Evolutionary conservation across 1,140 invertebrate species (phyloP).

Genomic region (Papilio helenus): DNA sequence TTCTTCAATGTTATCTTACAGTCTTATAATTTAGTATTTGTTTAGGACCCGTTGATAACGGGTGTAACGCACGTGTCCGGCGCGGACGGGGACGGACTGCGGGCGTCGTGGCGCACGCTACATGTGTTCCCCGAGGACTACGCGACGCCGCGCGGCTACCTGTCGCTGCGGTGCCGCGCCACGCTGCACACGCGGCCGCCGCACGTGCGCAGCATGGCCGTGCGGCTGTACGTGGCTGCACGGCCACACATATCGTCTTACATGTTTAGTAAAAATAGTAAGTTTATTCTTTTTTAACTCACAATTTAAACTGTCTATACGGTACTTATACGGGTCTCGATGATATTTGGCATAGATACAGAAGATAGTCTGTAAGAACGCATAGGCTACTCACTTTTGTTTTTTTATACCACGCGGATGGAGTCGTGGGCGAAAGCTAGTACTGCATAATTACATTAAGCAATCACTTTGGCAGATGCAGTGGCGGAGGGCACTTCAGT

Average conservation of each 20-base stretch:
- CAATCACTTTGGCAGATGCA: slow-evolving; percentile 57
- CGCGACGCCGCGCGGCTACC: slow-evolving; percentile 68
- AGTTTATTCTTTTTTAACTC: too few relatives aligned
- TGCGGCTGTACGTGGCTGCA: slow-evolving; percentile 71
- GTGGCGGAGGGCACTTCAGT: slow-evolving; percentile 55
- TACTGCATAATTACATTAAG: slow-evolving; percentile 22
- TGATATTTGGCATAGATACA: too few relatives aligned
- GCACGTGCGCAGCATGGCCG: slow-evolving; percentile 68
- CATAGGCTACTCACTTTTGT: too few relatives aligned
- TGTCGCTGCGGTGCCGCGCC: slow-evolving; percentile 69
- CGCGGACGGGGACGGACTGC: slow-evolving; percentile 71
- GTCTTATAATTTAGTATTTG: not conserved
- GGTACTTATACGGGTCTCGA: too few relatives aligned
- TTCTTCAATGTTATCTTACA: too few relatives aligned
- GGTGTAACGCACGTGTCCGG: slow-evolving; percentile 65
- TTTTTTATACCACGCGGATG: too few relatives aligned
- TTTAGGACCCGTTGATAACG: slow-evolving; percentile 70
- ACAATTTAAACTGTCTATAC: not conserved
- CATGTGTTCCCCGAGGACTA: slow-evolving; percentile 73
- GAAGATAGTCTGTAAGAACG: too few relatives aligned
- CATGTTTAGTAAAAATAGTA: slow-evolving; percentile 80
- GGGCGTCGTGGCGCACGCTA: slow-evolving; percentile 72
- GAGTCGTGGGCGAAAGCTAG: too few relatives aligned
- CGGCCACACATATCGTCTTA: slow-evolving; percentile 74
- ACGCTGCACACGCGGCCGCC: slow-evolving; percentile 64